Evolutionary conservation across 2,113 vertebrate species (phyloP), one percentile per base, ranked within the genome.

Genomic region (Prinia subflava): DNA sequence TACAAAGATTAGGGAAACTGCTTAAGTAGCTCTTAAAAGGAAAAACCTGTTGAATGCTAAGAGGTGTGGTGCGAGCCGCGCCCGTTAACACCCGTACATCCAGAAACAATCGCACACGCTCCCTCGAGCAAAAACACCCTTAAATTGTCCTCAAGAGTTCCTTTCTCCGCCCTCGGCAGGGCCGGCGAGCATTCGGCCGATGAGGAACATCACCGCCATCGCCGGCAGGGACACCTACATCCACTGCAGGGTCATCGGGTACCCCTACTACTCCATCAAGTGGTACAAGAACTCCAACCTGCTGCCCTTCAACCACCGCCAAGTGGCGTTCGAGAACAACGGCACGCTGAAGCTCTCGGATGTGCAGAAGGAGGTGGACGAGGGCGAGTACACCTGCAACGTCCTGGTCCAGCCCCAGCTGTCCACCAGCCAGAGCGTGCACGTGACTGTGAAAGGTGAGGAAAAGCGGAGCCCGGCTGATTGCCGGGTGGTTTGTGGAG

Each of bases 121-220:
- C 94, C 35, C 64, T 87, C 4, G 21, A 49, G n/a, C 33, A 91
- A 59, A 27, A 9, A 7, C 60, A 65, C 92, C 89, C 94, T 92
- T 95, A 96, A 97, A 97, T 96, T 87, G 95, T 97, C 98, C 97
- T 98, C 97, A 98, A 97, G 97, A 98, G 96, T 96, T 94, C 90
- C 92, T 96, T 98, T 96, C 97, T 97, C 89, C 96, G 91, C 91
- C 95, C 93, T 96, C 95, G 97, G n/a, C 89, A 99, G 99, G 99
- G 89, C 99, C 98, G 53, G 99, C 99, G 89, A 99, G 98, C 97
- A 99, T 99, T 73, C 98, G 99, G 59, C 98, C 99, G 37, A 99
- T 99, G 99, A 99, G 99, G 98, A 99, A 99, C 90, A 99, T 99
- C 97, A 99, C 99, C 37, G 99, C 99, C 41, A 99, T 99, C 65